Conservation (phyloP, 2,113 vertebrate species). For the Lutjanus erythropterus region DNA sequence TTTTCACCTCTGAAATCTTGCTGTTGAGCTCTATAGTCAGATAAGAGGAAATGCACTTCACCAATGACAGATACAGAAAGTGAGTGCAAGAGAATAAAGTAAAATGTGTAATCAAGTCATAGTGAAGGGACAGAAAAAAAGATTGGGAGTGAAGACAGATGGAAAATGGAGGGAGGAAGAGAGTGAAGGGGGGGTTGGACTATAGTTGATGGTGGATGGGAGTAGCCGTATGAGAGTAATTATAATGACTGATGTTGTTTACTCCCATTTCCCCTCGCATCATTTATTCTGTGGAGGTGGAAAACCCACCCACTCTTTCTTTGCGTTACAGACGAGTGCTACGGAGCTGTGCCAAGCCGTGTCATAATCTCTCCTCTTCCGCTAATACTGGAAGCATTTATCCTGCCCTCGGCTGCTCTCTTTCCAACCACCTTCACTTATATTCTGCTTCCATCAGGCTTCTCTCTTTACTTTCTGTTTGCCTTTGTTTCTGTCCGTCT, state of each 20-base stretch:
- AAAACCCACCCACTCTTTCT: slow-evolving; percentile 81
- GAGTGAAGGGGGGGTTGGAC: slow-evolving; percentile 33
- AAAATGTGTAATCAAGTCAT: slow-evolving; percentile 53
- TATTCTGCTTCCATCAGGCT: slow-evolving; percentile 28
- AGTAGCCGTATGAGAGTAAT: slow-evolving; percentile 82
- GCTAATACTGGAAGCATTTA: slow-evolving; percentile 71
- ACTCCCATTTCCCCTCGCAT: slow-evolving; percentile 85
- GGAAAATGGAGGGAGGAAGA: slow-evolving; percentile 66
- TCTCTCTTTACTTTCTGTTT: slow-evolving; percentile 28
- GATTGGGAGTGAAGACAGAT: slow-evolving; percentile 63
- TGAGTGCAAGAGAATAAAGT: slow-evolving; percentile 11
- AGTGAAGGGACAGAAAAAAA: slow-evolving; percentile 8
- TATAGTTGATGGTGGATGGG: slow-evolving; percentile 69
- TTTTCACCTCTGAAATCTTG: too few species aligned
- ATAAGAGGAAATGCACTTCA: slow-evolving; percentile 5
- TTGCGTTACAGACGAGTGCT: slow-evolving; percentile 66
- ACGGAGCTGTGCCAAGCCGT: slow-evolving; percentile 71
- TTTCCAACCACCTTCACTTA: slow-evolving; percentile 30
- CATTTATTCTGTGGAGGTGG: slow-evolving; percentile 84
- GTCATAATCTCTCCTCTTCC: slow-evolving; percentile 71
- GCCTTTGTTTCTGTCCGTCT: slow-evolving; percentile 25
- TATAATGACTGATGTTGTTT: slow-evolving; percentile 86
- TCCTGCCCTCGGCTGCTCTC: slow-evolving; percentile 46
- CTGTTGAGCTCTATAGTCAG: too few species aligned
- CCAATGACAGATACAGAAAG: not conserved